Evolutionary conservation across 2,113 vertebrate genomes (phyloP).

Genomic region (Microcebus murinus): DNA sequence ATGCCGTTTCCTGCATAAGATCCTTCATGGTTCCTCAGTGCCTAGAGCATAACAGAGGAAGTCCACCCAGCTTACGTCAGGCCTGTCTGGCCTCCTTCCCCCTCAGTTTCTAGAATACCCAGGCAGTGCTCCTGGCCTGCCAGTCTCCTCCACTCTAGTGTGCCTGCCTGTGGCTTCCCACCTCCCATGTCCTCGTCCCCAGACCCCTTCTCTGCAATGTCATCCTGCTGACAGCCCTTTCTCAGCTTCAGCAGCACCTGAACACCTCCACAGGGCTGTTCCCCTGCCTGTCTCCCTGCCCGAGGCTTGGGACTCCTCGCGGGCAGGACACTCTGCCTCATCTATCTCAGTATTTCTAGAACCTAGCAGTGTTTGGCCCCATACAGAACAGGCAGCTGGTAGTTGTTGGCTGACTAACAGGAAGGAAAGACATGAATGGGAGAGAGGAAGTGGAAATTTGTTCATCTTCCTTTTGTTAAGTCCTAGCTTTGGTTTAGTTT

Average conservation of each 20-base stretch:
- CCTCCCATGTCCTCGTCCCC: neutral
- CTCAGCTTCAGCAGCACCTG: neutral
- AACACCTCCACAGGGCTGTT: no score
- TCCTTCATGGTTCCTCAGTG: neutral
- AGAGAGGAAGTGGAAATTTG: neutral
- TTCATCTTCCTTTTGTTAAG: neutral
- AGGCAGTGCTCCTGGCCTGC: neutral
- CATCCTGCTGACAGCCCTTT: neutral
- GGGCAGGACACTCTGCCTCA: neutral
- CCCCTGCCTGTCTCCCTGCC: no score
- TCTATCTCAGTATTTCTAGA: neutral
- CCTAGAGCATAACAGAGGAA: neutral
- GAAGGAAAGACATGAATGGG: neutral
- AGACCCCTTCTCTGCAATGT: neutral
- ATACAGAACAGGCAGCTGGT: neutral
- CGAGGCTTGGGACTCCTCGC: neutral
- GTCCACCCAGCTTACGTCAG: rapidly evolving
- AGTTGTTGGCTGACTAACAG: neutral
- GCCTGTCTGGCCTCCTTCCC: neutral
- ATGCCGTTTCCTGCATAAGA: neutral
- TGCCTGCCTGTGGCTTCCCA: neutral
- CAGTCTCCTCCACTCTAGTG: neutral
- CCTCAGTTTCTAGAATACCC: neutral
- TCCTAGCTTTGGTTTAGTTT: neutral
- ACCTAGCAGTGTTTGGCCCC: neutral